Base-by-base conservation (phyloP, 2,797 vertebrate genomes). In the Sardinella longiceps region DNA sequence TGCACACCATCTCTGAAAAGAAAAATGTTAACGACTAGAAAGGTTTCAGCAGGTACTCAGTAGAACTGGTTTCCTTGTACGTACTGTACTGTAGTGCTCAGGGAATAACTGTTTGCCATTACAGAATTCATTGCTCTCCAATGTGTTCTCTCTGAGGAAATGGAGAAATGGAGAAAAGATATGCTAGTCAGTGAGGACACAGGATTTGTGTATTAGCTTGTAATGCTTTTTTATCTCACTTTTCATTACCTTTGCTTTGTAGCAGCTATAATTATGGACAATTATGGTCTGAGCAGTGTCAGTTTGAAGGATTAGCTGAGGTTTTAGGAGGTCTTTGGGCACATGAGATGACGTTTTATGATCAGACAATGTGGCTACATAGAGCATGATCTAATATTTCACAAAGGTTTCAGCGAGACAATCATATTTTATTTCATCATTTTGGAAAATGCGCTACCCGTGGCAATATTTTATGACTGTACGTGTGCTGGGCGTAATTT, bases 21-120 rank as follows among this genome's bases (percentile, higher is more conserved):
- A 77, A 37, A 37, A 14, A 33, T 23, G 37, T 23, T 43, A 43
- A 43, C 1, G 70, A 77, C 33, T 23, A 43, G 37, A 43, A 23
- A 77, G 33, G 70, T 20, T 77, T 77, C 28, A 77, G 70, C 70
- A 77, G 70, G 70, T 43, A 39, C 30, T 74, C 66, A 18, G 30
- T 70, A 33, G 14, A 28, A 37, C 28, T 70, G 66, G 12, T 37
- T 70, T 77, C 23, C 30, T 77, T 81, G 77, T 89, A 93, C 86
- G 91, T n/a, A n/a, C n/a, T n/a, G n/a, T n/a, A n/a, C n/a, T n/a
- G n/a, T 91, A 92, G 90, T 93, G 90, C 85, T 81, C 84, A 90
- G 88, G 90, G 88, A 89, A 88, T n/a, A 85, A 83, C 88, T 82
- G 83, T 86, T 87, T 87, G 86, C 85, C 82, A 85, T 89, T 88